Percentiles rank a stretch among this genome's conserved stretches.
These are phyloP conservation scores for Nematolebias whitei DNA, from an alignment of 2,113 vertebrate species.

Conservation along the genomic window DNA sequence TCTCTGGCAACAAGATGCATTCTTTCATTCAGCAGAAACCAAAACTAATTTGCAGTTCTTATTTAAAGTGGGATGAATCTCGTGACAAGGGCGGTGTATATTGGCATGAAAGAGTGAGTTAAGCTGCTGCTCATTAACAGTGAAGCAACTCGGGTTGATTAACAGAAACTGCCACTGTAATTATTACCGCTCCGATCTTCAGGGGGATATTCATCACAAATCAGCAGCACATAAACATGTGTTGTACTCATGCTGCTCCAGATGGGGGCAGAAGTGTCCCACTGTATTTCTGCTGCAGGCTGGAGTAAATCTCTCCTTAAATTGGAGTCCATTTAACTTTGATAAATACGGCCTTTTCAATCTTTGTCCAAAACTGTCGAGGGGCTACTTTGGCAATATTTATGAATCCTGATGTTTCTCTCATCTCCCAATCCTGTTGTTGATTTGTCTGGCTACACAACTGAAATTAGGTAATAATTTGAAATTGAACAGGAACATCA, in stretches of 20 bases:
- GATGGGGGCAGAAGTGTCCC: slow-evolving; percentile 66
- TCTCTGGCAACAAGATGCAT: slow-evolving; percentile 52
- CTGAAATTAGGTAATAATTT: slow-evolving; percentile 68
- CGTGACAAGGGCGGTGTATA: slow-evolving; percentile 25
- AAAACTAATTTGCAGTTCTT: slow-evolving; percentile 57
- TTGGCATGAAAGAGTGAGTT: slow-evolving; percentile 40
- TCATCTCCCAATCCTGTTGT: slow-evolving; percentile 60
- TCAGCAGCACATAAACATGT: slow-evolving; percentile 10
- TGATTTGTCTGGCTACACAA: slow-evolving; percentile 52
- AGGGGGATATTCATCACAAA: slow-evolving; percentile 40
- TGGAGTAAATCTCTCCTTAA: slow-evolving; percentile 44
- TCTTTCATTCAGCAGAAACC: slow-evolving; percentile 56
- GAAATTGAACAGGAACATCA: slow-evolving; percentile 62
- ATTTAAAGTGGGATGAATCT: slow-evolving; percentile 49
- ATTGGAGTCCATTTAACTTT: slow-evolving; percentile 67
- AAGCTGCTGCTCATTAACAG: slow-evolving; percentile 39
- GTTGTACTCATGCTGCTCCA: slow-evolving; percentile 50
- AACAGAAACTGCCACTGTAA: slow-evolving; percentile 31
- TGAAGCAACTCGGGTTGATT: slow-evolving; percentile 36
- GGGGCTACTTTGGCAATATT: slow-evolving; percentile 62
- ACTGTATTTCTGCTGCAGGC: slow-evolving; percentile 27
- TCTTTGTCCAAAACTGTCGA: slow-evolving; percentile 60
- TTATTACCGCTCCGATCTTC: slow-evolving; percentile 39
- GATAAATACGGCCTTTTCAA: slow-evolving; percentile 67
- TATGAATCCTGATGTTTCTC: slow-evolving; percentile 71